Base-by-base conservation (phyloP, 2,888 invertebrate species). In the Drosophila subsilvestris region DNA sequence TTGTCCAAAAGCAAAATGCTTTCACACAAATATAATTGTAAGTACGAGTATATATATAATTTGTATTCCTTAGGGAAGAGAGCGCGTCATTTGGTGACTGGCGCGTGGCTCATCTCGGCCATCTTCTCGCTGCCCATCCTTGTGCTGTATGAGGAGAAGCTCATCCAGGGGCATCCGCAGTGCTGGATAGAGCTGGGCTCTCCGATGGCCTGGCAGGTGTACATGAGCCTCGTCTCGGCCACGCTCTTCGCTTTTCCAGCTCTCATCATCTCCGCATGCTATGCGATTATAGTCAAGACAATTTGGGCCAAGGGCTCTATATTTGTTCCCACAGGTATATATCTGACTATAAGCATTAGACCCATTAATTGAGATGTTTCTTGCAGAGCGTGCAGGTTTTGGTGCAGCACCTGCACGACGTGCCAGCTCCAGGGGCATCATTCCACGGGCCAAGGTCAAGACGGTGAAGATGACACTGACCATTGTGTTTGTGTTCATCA, bases 401-500 rank as follows among this genome's bases (percentile, higher is more conserved):
- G 80, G 80, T 3, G 90, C 93, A 70, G 93, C 93, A 8, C 93
- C 94, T 75, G 95, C 95, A 32, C 93, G 96, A 47, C 93, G 97
- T 51, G 97, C 97, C 1, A 98, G 98, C 90, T 98, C 98, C 25
- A 93, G 98, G 55, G 98, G 98, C 49, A 95, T 98, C 70, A 98
- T 98, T 89, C 98, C 98, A 0, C 95, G 97, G 73, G 98, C 98
- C 37, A 98, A 98, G 93, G 97, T 98, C 85, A 98, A 98, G 93
- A 98, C 98, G 17, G 97, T 98, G 73, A 98, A 98, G 93, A 98
- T 98, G 98, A 98, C 98, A 0, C 96, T 98, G 80, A 98, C 98
- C 80, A 98, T 98, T 86, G 98, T 98, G 68, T 96, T 98, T 86
- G 98, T 97, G 42, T 98, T 98, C 92, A 96, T 98, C 74, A 92